These are phyloP conservation scores for Bedellia somnulentella DNA, from an alignment of 2,888 invertebrate genomes.

Conservation along the genomic window DNA sequence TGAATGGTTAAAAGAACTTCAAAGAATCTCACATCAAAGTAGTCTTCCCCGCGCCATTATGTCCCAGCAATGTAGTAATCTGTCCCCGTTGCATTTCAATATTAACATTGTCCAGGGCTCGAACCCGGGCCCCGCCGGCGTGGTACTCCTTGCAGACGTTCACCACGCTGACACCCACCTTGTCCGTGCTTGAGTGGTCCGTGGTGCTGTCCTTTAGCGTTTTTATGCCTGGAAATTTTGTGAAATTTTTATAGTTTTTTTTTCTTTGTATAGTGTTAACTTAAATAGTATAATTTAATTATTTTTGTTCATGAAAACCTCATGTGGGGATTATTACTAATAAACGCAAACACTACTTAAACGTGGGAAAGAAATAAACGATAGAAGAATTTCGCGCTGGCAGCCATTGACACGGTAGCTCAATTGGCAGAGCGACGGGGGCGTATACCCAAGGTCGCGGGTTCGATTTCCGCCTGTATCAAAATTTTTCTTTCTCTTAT, in stretches of 20 bases:
- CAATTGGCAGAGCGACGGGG: too few species aligned
- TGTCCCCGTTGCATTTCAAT: slow-evolving; percentile 81
- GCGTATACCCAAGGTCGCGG: too few species aligned
- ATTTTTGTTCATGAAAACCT: background rate
- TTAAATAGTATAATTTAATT: background rate
- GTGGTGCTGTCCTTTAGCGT: slow-evolving; percentile 23
- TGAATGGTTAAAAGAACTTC: too few species aligned
- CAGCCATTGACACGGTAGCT: too few species aligned
- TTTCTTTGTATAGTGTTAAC: background rate
- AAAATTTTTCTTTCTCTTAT: too few species aligned
- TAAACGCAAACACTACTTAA: too few species aligned
- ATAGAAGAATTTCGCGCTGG: too few species aligned
- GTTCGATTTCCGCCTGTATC: too few species aligned
- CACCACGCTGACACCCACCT: slow-evolving; percentile 74
- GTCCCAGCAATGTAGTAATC: slow-evolving; percentile 83
- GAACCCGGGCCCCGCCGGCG: slow-evolving; percentile 30
- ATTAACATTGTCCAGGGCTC: slow-evolving; percentile 75
- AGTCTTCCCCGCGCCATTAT: slow-evolving; percentile 92
- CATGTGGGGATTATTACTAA: too few species aligned
- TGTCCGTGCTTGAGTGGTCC: slow-evolving; percentile 22
- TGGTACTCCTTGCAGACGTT: slow-evolving; percentile 72
- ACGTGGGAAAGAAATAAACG: too few species aligned
- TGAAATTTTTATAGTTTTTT: background rate
- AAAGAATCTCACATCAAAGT: slow-evolving; percentile 91
- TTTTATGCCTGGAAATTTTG: slow-evolving; percentile 22